phyloP scores from a whole-genome alignment of 2,888 invertebrate species.

The Acleris laterana region DNA sequence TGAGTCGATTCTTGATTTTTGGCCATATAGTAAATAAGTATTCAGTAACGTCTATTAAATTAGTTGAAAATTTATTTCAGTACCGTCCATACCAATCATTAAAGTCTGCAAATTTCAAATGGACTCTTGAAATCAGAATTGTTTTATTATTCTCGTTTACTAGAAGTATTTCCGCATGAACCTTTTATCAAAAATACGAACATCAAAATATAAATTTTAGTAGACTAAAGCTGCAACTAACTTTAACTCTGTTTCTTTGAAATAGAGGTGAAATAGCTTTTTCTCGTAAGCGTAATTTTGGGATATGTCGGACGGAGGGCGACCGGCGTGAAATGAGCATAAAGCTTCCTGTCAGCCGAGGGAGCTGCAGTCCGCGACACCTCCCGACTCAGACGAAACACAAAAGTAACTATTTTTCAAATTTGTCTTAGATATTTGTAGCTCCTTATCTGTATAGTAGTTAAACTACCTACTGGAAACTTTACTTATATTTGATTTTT shows the following conservation, averaged over 20 bases:
- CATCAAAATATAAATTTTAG: slow-evolving; percentile 36
- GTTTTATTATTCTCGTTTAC: slow-evolving; percentile 1
- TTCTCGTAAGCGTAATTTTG: slow-evolving; percentile 61
- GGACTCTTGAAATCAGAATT: not conserved
- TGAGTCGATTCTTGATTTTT: not conserved
- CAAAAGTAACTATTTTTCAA: not conserved
- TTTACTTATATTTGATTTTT: too few species aligned
- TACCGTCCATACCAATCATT: not conserved
- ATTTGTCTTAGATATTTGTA: not conserved
- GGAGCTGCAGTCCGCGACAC: slow-evolving; percentile 59
- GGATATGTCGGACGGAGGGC: slow-evolving; percentile 74
- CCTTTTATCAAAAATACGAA: not conserved
- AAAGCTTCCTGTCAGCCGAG: slow-evolving; percentile 57
- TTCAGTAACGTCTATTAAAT: not conserved
- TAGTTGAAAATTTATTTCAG: not conserved
- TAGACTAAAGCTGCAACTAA: too few species aligned
- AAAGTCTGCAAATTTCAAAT: not conserved
- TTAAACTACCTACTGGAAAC: too few species aligned
- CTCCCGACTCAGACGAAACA: slow-evolving; percentile 5
- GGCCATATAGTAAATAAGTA: not conserved
- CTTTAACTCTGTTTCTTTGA: slow-evolving; percentile 52
- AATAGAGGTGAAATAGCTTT: slow-evolving; percentile 56
- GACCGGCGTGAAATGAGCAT: slow-evolving; percentile 76
- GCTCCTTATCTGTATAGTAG: not conserved
- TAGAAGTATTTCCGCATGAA: slow-evolving; percentile 1